Evolutionary conservation across 2,888 invertebrate species (phyloP).

Genomic region (Lacanobia oleracea): DNA sequence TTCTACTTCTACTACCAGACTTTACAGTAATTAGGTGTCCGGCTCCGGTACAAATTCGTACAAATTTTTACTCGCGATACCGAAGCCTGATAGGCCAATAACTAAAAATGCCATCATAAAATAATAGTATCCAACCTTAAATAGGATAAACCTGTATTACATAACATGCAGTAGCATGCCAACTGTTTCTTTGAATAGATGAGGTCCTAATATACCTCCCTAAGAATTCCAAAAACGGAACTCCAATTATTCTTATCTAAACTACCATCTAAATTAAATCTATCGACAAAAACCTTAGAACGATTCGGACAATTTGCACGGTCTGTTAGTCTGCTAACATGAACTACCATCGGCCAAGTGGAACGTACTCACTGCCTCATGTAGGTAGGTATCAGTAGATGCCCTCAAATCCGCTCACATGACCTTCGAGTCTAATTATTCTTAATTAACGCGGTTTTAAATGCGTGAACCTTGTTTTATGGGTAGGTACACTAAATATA

Average conservation of each 20-base stretch:
- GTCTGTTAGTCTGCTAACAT: slow-evolving; percentile 54
- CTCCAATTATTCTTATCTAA: slow-evolving; percentile 24
- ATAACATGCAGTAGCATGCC: neutral
- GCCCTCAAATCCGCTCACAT: slow-evolving; percentile 48
- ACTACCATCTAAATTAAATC: slow-evolving; percentile 43
- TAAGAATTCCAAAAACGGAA: slow-evolving; percentile 16
- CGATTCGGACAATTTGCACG: slow-evolving; percentile 60
- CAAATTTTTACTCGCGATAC: too few species aligned
- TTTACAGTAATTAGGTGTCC: too few species aligned
- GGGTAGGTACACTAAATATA: slow-evolving; percentile 1
- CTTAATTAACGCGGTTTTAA: slow-evolving; percentile 31
- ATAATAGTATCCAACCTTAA: too few species aligned
- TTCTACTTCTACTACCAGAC: too few species aligned
- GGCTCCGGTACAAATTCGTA: too few species aligned
- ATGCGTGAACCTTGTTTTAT: slow-evolving; percentile 12
- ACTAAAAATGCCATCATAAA: too few species aligned
- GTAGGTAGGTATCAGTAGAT: slow-evolving; percentile 32
- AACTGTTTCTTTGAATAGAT: neutral
- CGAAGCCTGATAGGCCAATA: too few species aligned
- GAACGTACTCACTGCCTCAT: slow-evolving; percentile 52
- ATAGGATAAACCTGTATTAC: neutral
- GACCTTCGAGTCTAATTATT: slow-evolving; percentile 53
- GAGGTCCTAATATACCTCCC: slow-evolving; percentile 1
- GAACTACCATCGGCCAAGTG: slow-evolving; percentile 52
- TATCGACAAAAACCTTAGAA: slow-evolving; percentile 50